These are phyloP conservation scores for Rhinogobius similis DNA, from an alignment of 2,113 vertebrate species.

Conservation along the genomic window DNA sequence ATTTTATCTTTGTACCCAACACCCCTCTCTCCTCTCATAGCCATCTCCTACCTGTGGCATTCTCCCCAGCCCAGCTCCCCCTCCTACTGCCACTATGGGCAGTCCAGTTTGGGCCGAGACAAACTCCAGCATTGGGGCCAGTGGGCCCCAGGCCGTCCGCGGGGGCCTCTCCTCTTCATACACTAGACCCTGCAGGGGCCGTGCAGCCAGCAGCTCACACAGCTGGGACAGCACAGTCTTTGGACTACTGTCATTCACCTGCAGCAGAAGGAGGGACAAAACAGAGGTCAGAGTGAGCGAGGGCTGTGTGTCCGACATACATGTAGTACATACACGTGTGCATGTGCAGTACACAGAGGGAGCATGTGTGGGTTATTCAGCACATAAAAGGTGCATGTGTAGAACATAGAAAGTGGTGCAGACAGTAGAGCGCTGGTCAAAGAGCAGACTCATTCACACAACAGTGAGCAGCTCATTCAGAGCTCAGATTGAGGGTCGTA, in stretches of 20 bases:
- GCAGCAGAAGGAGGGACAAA: slow-evolving; percentile 28
- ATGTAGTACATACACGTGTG: background rate
- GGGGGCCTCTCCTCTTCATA: slow-evolving; percentile 90
- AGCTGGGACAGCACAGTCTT: slow-evolving; percentile 91
- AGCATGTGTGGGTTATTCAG: background rate
- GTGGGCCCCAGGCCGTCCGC: slow-evolving; percentile 78
- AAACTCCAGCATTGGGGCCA: slow-evolving; percentile 95
- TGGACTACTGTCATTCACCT: slow-evolving; percentile 93
- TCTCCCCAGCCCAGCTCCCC: slow-evolving; percentile 90
- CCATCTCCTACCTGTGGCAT: slow-evolving; percentile 88
- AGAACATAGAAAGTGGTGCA: slow-evolving; percentile 32
- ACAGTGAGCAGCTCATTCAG: slow-evolving; percentile 54
- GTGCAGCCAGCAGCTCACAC: slow-evolving; percentile 90
- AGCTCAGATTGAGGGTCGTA: slow-evolving; percentile 53
- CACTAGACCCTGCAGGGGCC: slow-evolving; percentile 92
- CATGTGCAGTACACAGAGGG: background rate
- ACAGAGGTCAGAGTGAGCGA: slow-evolving; percentile 18
- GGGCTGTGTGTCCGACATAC: slow-evolving; percentile 28
- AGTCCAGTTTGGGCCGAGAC: slow-evolving; percentile 93
- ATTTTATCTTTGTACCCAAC: slow-evolving; percentile 19
- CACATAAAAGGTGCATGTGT: slow-evolving; percentile 38
- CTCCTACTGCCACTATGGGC: slow-evolving; percentile 92
- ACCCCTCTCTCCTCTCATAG: slow-evolving; percentile 19
- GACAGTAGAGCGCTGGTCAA: slow-evolving; percentile 42
- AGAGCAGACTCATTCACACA: slow-evolving; percentile 47